Conservation (phyloP, 2,888 invertebrate genomes). For the Drosophila longiperda region DNA sequence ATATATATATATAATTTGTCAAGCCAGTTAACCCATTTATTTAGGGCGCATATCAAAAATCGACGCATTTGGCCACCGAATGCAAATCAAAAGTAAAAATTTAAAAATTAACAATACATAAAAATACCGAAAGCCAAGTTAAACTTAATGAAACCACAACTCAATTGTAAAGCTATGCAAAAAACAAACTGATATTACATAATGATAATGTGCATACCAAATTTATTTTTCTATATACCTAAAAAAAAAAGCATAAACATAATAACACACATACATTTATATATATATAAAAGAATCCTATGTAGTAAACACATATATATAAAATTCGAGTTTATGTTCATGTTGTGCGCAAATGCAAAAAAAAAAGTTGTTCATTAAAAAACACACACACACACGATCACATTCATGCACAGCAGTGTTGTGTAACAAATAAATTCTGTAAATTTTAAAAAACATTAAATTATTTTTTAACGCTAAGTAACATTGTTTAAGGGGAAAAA, state of each 20-base stretch:
- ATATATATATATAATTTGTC: not conserved
- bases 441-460: conserved; percentile 49
- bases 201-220: conserved; percentile 48
- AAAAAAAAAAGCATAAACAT: conserved; percentile 1
- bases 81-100: conserved; percentile 27
- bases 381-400: conserved; percentile 21
- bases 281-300: conserved; percentile 27
- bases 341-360: conserved; percentile 61
- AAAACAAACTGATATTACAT: conserved; percentile 51
- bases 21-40: conserved; percentile 12
- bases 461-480: conserved; percentile 61
- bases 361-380: conserved; percentile 57
- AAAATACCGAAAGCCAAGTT: conserved; percentile 61
- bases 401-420: conserved; percentile 31
- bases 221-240: conserved; percentile 58
- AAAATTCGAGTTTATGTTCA: conserved; percentile 40
- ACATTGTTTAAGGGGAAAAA: conserved; percentile 39
- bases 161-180: conserved; percentile 39
- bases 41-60: conserved; percentile 58
- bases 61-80: conserved; percentile 75
- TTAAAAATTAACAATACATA: conserved; percentile 24
- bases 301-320: conserved; percentile 15
- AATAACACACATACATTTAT: conserved; percentile 26
- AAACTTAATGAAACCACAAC: conserved; percentile 48
- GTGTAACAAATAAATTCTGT: conserved; percentile 49